Evolutionary conservation across 2,113 vertebrate species (phyloP).

Genomic region (Fregata magnificens): DNA sequence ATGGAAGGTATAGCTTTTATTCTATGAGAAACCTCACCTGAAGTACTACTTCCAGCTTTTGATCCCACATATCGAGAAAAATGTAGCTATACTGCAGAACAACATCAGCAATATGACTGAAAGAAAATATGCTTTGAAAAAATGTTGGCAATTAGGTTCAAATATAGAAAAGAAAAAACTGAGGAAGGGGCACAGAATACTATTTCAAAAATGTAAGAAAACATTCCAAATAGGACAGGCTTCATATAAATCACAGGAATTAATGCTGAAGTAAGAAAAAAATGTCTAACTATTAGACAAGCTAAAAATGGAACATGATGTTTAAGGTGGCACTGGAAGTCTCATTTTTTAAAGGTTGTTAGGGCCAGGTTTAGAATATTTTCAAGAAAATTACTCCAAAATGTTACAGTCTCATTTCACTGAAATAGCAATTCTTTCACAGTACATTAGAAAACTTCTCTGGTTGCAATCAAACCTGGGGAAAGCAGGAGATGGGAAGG

Average conservation of each 20-base stretch:
- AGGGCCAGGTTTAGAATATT: neutral
- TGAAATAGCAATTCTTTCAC: neutral
- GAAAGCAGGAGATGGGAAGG: neutral
- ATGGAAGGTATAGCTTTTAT: neutral
- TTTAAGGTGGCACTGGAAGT: neutral
- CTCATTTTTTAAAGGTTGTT: neutral
- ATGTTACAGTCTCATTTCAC: neutral
- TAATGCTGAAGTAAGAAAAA: neutral
- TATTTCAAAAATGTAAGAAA: neutral
- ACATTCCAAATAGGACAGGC: neutral
- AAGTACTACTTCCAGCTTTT: neutral
- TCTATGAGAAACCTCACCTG: neutral
- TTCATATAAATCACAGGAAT: neutral
- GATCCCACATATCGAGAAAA: neutral
- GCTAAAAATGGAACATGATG: neutral
- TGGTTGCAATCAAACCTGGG: neutral
- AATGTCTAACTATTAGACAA: neutral
- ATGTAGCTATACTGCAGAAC: neutral
- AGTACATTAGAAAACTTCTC: neutral
- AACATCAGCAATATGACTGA: neutral
- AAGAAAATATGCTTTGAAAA: neutral
- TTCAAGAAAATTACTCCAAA: neutral
- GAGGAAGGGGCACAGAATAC: neutral
- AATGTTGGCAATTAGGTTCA: neutral
- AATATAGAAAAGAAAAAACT: neutral